Conservation (phyloP, 2,888 invertebrate species). For the Tinea trinotella region DNA sequence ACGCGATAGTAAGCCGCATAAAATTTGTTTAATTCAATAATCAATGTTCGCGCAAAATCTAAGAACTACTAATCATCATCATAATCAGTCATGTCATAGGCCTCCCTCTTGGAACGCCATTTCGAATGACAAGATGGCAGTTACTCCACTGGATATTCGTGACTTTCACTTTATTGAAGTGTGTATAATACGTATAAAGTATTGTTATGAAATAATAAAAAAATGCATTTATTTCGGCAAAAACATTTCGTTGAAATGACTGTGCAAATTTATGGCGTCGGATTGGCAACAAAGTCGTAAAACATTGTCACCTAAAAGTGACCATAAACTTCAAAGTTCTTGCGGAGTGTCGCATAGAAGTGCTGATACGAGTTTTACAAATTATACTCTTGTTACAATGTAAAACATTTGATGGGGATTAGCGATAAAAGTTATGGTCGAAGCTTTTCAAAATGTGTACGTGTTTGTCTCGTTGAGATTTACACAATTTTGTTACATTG, state of each 20-base stretch:
- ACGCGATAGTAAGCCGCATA: too few species aligned
- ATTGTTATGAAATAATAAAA: not conserved
- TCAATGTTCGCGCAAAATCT: too few species aligned
- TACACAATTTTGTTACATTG: not conserved
- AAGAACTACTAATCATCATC: too few species aligned
- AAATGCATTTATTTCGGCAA: not conserved
- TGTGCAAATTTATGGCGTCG: not conserved
- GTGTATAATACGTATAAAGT: not conserved
- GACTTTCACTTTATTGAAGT: too few species aligned
- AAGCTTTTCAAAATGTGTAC: not conserved
- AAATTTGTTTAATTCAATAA: too few species aligned
- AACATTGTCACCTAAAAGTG: conserved; percentile 12
- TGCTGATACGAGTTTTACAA: conserved; percentile 9
- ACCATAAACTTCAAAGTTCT: not conserved
- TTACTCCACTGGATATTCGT: too few species aligned
- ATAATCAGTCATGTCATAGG: too few species aligned
- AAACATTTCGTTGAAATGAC: not conserved
- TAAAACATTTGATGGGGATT: not conserved
- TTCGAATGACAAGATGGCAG: too few species aligned
- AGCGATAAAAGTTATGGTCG: conserved; percentile 1
- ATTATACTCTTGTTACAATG: conserved; percentile 6
- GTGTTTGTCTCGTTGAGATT: not conserved
- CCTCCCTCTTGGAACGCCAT: too few species aligned
- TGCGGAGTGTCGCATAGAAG: not conserved
- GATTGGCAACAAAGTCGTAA: conserved; percentile 5